Conservation (phyloP, 2,888 invertebrate genomes). For the Diarsia mendica region DNA sequence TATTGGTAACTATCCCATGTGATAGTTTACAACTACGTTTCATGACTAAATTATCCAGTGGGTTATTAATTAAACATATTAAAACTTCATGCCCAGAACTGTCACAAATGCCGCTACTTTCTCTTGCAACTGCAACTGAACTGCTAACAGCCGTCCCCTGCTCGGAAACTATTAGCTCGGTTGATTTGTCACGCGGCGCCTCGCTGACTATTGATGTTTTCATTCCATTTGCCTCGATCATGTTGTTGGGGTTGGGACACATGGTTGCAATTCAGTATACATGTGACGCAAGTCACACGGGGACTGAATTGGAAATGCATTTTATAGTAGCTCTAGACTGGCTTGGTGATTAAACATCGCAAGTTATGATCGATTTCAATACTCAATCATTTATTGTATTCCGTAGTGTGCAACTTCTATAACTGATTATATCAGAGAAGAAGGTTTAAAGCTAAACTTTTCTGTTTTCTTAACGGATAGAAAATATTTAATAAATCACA, state of each 20-base stretch:
- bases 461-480: too few species aligned
- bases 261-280: too few species aligned
- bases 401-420: too few species aligned
- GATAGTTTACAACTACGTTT: too few species aligned
- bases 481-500: too few species aligned
- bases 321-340: neutral
- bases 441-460: too few species aligned
- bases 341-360: neutral
- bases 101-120: neutral
- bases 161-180: constrained; percentile 50
- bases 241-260: neutral
- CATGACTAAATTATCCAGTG: too few species aligned
- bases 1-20: too few species aligned
- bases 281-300: neutral
- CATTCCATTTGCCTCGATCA: constrained; percentile 16
- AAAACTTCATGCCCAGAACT: neutral
- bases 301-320: neutral
- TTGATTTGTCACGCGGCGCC: constrained; percentile 55
- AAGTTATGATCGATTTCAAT: neutral
- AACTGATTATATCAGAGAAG: too few species aligned
- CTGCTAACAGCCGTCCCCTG: constrained; percentile 1
- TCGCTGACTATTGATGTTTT: constrained; percentile 40
- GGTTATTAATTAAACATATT: too few species aligned
- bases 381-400: too few species aligned
- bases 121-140: neutral